Base-by-base conservation (phyloP, 2,113 vertebrate genomes). In the Rhagologus leucostigma region DNA sequence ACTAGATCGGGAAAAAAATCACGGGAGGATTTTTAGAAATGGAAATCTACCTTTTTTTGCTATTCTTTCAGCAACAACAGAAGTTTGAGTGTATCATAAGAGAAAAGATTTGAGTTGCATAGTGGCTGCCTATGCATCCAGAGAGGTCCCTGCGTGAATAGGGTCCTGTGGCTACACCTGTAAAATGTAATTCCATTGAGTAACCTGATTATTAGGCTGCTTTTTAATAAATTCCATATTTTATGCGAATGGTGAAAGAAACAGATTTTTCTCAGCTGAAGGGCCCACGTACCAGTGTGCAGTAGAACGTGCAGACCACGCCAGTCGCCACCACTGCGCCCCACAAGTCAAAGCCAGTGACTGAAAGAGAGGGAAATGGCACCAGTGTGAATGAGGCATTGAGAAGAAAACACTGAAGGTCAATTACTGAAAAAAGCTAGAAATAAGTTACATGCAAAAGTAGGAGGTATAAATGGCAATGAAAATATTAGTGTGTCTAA, bases 291-390 rank as follows among this genome's bases (percentile, higher is more conserved):
- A 99, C 99, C 99, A 99, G 49, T 3, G 99, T 98, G 87, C 99
- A 99, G 97, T 99, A 99, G 96, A 99, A 99, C 21, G 98, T 99
- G 53, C 99, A 99, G 83, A 99, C 98, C 41, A 98, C 77, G 2
- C 99, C 99, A 4, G 98, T 99, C 1, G 98, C 98, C 65, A 99
- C 94, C 63, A 99, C 98, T 24, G 98, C 98, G 3, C 99, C 98
- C 99, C 99, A 99, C 87, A 99, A 97, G 88, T 99, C 81, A 6
- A 99, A 97, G 32, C 98, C 98, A 27, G 99, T 99, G 37, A 99
- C 99, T 99, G 96, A 91, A 90, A 97, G 77, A 56, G 65, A 96
- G 32, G 33, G 42, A 95, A 79, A 81, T 13, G 35, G 63, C 55
- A 91, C 4, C 56, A 53, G 12, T 20, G 37, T 77, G 55, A 91